These are phyloP conservation scores for Hepsetus odoe DNA, from an alignment of 2,113 vertebrate species.

Conservation along the genomic window DNA sequence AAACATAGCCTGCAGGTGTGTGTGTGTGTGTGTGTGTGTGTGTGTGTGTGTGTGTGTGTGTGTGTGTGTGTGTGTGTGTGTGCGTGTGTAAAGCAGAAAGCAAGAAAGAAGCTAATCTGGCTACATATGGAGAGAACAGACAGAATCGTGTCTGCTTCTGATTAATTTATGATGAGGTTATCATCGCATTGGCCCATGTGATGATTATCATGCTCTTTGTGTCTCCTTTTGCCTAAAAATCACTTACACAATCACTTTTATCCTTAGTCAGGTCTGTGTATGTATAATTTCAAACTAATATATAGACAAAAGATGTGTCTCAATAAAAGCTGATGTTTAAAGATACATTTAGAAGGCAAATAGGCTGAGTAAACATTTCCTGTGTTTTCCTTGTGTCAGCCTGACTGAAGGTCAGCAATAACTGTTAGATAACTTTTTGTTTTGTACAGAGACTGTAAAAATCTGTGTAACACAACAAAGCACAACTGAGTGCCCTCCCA, in stretches of 20 bases:
- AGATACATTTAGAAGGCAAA: slow-evolving; percentile 17
- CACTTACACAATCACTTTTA: background rate
- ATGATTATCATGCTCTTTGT: background rate
- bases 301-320: background rate
- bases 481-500: no score
- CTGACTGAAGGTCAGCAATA: background rate
- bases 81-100: no score
- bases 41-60: slow-evolving; percentile 19
- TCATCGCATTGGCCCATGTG: background rate
- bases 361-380: background rate
- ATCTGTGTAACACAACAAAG: no score
- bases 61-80: no score
- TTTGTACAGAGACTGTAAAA: background rate
- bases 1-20: background rate
- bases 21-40: background rate
- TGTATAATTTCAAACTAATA: background rate
- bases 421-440: background rate
- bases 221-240: background rate
- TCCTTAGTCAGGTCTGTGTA: slow-evolving; percentile 9
- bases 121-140: background rate
- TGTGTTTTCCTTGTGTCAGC: background rate
- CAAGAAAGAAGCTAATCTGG: background rate
- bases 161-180: background rate
- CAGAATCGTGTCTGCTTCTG: background rate
- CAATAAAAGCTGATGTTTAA: slow-evolving; percentile 14